A percentile compares a stretch with the other conserved stretches of the same genome.
These are phyloP conservation scores for Tinea pellionella DNA, from an alignment of 2,888 invertebrate species.

Conservation along the genomic window DNA sequence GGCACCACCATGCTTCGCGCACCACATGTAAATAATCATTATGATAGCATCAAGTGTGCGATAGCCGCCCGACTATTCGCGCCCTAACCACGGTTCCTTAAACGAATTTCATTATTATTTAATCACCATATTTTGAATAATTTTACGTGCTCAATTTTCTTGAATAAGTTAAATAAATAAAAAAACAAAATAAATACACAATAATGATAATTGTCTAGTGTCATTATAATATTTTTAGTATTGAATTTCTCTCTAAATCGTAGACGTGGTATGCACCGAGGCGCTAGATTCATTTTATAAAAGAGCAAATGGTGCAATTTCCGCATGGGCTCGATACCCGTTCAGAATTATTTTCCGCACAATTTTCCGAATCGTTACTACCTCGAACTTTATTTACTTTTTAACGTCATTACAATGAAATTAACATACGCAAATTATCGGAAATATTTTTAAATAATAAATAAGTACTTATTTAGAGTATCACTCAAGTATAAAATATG, in stretches of 20 bases:
- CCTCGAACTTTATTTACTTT: slow-evolving; percentile 27
- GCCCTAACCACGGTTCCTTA: slow-evolving; percentile 1
- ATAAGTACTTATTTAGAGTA: too few relatives aligned
- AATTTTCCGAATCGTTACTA: slow-evolving; percentile 39
- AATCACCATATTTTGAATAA: slow-evolving; percentile 12
- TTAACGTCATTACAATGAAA: slow-evolving; percentile 19
- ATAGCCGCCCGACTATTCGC: slow-evolving; percentile 29
- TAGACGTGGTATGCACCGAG: neutral
- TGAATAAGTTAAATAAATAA: too few relatives aligned
- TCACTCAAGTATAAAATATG: too few relatives aligned
- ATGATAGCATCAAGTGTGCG: slow-evolving; percentile 64
- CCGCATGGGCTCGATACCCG: slow-evolving; percentile 41
- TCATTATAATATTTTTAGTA: neutral
- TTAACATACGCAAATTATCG: neutral
- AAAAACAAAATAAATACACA: neutral
- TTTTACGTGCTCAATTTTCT: neutral
- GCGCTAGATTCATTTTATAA: slow-evolving; percentile 2
- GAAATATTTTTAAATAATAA: too few relatives aligned
- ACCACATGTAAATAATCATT: slow-evolving; percentile 69
- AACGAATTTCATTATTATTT: neutral
- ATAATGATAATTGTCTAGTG: neutral
- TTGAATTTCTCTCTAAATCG: neutral
- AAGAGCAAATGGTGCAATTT: slow-evolving; percentile 47
- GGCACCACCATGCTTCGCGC: slow-evolving; percentile 39
- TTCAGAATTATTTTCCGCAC: slow-evolving; percentile 47